These are phyloP conservation scores for Serranus cabrilla DNA, from an alignment of 2,797 vertebrate genomes.

Conservation along the genomic window DNA sequence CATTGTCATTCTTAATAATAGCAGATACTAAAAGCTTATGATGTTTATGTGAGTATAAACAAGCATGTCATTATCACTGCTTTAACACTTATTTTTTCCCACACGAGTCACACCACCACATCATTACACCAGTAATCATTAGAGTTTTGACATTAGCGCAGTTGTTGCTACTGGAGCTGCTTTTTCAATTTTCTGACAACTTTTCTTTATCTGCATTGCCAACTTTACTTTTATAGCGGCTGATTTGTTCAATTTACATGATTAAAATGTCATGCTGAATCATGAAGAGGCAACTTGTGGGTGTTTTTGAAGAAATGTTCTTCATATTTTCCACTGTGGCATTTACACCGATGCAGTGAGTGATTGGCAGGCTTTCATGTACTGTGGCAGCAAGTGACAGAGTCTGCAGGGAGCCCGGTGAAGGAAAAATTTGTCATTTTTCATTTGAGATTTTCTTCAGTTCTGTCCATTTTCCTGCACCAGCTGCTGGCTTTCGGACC, in stretches of 20 bases:
- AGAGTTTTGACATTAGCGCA: not conserved
- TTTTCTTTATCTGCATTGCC: not conserved
- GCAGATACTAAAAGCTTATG: constrained; percentile 9
- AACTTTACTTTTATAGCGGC: not conserved
- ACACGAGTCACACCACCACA: not conserved
- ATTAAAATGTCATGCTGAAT: constrained; percentile 28
- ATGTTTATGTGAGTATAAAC: constrained; percentile 21
- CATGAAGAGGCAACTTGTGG: not conserved
- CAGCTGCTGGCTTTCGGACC: constrained; percentile 8
- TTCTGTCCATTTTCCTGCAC: constrained; percentile 32
- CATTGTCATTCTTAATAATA: constrained; percentile 4
- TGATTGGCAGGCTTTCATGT: constrained; percentile 46
- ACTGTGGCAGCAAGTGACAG: not conserved
- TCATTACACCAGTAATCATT: not conserved
- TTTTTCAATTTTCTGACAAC: constrained; percentile 2
- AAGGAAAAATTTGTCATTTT: not conserved
- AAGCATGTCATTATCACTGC: constrained; percentile 4
- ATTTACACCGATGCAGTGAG: constrained; percentile 29
- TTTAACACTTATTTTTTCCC: not conserved
- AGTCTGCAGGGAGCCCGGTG: constrained; percentile 20
- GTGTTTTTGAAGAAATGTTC: constrained; percentile 31
- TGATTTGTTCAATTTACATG: constrained; percentile 11
- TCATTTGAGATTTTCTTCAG: not conserved
- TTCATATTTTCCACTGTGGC: constrained; percentile 11
- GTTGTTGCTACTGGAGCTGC: not conserved